Percentiles rank a stretch among this genome's conserved stretches.
Conservation (phyloP, 2,797 vertebrate genomes). For the Philypnodon macrostomus region DNA sequence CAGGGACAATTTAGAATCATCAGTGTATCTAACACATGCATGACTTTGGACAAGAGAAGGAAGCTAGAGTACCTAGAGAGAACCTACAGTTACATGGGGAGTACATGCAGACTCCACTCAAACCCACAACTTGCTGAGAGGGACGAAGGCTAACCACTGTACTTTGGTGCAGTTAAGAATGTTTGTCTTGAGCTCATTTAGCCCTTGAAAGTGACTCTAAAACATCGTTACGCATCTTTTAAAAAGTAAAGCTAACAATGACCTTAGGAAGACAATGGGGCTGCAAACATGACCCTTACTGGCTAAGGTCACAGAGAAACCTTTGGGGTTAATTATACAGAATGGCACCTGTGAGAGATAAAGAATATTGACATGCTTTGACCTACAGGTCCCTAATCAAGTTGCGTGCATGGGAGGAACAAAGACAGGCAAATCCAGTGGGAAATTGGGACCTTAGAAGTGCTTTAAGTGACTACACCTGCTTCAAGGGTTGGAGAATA, state of each 20-base stretch:
- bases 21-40: too few relatives aligned
- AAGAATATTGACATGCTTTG: constrained; percentile 36
- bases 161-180: too few relatives aligned
- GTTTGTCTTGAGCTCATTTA: too few relatives aligned
- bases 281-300: constrained; percentile 21
- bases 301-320: constrained; percentile 32
- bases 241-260: constrained; percentile 12
- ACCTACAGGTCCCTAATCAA: constrained; percentile 25
- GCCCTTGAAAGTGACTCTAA: background rate
- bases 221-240: constrained; percentile 4
- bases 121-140: too few relatives aligned
- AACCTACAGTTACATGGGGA: too few relatives aligned
- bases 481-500: background rate
- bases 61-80: too few relatives aligned
- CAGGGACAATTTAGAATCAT: too few relatives aligned
- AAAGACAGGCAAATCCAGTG: background rate
- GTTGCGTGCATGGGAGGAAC: constrained; percentile 3
- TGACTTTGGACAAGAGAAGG: too few relatives aligned
- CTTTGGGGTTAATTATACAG: constrained; percentile 42
- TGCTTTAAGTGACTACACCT: constrained; percentile 3
- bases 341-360: constrained; percentile 17
- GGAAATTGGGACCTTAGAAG: background rate
- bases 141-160: too few relatives aligned
- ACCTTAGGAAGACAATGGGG: background rate
- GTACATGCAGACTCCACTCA: too few relatives aligned